phyloP scores from a whole-genome alignment of 2,113 vertebrate genomes.

The Aix galericulata region DNA sequence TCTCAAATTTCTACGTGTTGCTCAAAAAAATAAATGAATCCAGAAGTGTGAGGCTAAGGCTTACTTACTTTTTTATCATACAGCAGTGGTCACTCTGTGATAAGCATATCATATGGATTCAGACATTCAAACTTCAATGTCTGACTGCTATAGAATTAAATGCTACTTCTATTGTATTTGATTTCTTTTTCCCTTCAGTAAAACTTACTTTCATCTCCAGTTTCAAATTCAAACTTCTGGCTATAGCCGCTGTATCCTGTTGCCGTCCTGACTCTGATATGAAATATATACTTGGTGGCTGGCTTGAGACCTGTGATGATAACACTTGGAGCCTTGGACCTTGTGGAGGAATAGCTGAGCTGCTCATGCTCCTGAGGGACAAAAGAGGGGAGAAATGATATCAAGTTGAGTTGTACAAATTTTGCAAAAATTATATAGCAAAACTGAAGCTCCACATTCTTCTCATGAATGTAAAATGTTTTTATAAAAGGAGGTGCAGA shows the following conservation, averaged over 20 bases:
- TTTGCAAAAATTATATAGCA: conserved; percentile 34
- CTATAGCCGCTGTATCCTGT: conserved; percentile 93
- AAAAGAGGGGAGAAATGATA: conserved; percentile 71
- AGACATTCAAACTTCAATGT: neutral
- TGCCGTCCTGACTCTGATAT: conserved; percentile 88
- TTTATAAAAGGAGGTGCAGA: conserved; percentile 23
- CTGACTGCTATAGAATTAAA: neutral
- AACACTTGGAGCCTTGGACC: conserved; percentile 92
- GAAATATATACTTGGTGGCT: conserved; percentile 92
- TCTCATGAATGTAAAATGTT: conserved; percentile 47
- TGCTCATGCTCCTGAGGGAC: conserved; percentile 90
- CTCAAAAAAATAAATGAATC: neutral
- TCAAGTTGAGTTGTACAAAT: conserved; percentile 52
- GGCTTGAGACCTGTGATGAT: conserved; percentile 93
- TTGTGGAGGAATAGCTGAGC: conserved; percentile 93
- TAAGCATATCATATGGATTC: neutral
- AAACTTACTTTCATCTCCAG: conserved; percentile 93
- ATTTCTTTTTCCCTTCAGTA: neutral
- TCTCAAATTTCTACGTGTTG: neutral
- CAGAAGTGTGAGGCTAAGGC: neutral
- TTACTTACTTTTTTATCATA: neutral
- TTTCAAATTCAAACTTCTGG: conserved; percentile 93
- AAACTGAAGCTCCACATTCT: conserved; percentile 38
- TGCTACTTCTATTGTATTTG: neutral
- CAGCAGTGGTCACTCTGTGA: neutral